phyloP scores from a whole-genome alignment of 2,888 invertebrate species.

The Vandiemenella viatica region DNA sequence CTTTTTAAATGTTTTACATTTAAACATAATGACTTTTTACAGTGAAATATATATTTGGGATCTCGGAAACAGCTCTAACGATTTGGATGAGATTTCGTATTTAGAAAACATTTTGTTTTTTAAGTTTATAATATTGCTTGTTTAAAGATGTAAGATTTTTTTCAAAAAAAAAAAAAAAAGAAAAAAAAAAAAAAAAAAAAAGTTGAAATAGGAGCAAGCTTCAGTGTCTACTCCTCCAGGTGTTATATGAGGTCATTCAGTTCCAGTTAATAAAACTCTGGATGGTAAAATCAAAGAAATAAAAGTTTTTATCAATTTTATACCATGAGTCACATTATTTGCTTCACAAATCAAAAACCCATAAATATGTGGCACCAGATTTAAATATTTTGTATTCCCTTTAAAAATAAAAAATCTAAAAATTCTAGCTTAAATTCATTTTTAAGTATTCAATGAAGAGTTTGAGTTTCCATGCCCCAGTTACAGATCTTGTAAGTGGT shows the following conservation, averaged over 20 bases:
- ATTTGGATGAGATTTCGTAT: too few relatives aligned
- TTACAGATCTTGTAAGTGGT: not conserved
- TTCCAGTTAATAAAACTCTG: not conserved
- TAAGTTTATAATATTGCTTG: too few relatives aligned
- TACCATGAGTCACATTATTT: not conserved
- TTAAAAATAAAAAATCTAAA: not conserved
- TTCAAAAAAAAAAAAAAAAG: too few relatives aligned
- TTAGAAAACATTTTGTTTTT: too few relatives aligned
- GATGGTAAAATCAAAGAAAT: not conserved
- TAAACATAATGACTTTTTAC: too few relatives aligned
- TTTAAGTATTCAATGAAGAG: not conserved
- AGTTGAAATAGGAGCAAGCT: not conserved
- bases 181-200: too few relatives aligned
- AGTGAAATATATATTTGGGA: too few relatives aligned
- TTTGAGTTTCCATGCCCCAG: not conserved
- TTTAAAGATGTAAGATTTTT: too few relatives aligned
- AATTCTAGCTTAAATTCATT: not conserved
- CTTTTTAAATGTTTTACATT: too few relatives aligned
- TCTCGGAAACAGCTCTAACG: too few relatives aligned
- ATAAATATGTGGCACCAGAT: not conserved
- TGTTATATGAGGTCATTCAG: not conserved
- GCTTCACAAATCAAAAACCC: not conserved
- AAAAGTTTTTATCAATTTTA: not conserved
- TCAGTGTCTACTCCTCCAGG: not conserved
- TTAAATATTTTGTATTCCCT: not conserved